Conservation (phyloP, 1,140 invertebrate genomes). For the Pinna nobilis region DNA sequence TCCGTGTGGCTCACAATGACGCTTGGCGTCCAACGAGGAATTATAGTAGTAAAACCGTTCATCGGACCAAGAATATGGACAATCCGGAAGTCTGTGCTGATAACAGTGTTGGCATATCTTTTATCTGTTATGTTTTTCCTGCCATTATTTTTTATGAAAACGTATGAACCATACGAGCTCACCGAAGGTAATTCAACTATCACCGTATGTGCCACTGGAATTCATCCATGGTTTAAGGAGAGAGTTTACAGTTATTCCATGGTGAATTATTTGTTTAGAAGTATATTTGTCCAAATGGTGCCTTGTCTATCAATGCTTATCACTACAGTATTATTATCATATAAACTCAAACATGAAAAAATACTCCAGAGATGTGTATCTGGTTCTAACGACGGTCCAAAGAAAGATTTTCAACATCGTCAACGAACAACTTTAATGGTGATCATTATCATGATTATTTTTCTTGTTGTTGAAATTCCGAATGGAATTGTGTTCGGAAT, state of each 20-base stretch:
- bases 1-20: constrained; percentile 44
- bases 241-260: constrained; percentile 19
- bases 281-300: constrained; percentile 35
- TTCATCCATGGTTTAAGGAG: constrained; percentile 27
- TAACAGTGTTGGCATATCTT: constrained; percentile 38
- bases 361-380: constrained; percentile 40
- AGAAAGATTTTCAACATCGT: constrained; percentile 39
- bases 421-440: constrained; percentile 45
- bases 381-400: constrained; percentile 27
- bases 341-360: constrained; percentile 39
- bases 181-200: constrained; percentile 10
- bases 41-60: constrained; percentile 42
- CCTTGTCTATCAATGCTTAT: constrained; percentile 39
- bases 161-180: constrained; percentile 13
- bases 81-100: constrained; percentile 38
- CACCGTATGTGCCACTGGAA: constrained; percentile 6
- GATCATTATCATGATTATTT: constrained; percentile 43
- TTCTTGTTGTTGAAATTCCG: constrained; percentile 41
- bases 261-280: constrained; percentile 28
- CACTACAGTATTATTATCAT: constrained; percentile 36
- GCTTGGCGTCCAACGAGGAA: constrained; percentile 40
- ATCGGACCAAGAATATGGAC: constrained; percentile 44
- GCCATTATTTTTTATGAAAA: constrained; percentile 40
- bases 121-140: constrained; percentile 29
- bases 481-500: constrained; percentile 44